These are phyloP conservation scores for Platanista minor DNA, from an alignment of 2,113 vertebrate species.

Conservation along the genomic window DNA sequence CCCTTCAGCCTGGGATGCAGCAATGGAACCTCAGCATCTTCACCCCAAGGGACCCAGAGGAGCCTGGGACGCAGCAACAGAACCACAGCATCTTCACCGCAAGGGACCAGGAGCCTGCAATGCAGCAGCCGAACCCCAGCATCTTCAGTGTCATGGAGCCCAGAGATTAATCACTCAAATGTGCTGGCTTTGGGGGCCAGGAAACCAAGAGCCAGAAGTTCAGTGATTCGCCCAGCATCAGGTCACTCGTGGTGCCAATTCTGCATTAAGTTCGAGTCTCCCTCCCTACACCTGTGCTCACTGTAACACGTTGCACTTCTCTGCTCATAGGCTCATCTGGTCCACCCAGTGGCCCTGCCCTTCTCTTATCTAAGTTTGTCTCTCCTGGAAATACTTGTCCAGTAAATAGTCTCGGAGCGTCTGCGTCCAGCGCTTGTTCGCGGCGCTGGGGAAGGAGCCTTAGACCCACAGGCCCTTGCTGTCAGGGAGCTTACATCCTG, in stretches of 20 bases:
- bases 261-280: background rate
- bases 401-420: accelerated
- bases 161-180: background rate
- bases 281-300: accelerated
- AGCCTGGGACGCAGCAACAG: too few relatives aligned
- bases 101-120: background rate
- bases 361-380: background rate
- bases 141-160: background rate
- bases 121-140: background rate
- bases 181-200: background rate
- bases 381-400: background rate
- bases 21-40: too few relatives aligned
- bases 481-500: background rate
- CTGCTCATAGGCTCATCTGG: background rate
- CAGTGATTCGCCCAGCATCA: background rate
- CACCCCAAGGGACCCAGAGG: background rate
- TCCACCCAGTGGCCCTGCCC: too few relatives aligned
- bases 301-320: accelerated
- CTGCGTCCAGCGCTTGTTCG: background rate
- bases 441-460: background rate
- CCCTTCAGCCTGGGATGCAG: background rate
- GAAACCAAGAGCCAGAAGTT: background rate
- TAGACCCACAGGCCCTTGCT: too few relatives aligned
- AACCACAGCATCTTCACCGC: background rate
- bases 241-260: background rate